phyloP scores from a whole-genome alignment of 2,888 invertebrate species.

The Cheilosia grossa region DNA sequence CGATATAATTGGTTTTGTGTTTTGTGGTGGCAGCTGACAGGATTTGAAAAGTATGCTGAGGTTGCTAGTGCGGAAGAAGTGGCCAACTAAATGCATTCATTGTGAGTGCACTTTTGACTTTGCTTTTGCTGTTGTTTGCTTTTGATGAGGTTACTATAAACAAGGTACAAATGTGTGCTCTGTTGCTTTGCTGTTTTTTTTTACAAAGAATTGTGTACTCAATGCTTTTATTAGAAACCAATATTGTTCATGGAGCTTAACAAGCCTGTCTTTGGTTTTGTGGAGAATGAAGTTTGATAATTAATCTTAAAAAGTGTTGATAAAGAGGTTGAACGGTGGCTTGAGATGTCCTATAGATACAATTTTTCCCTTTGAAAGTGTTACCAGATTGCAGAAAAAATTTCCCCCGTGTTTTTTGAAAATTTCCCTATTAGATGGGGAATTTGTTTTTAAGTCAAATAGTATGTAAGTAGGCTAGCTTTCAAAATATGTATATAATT shows the following conservation, averaged over 20 bases:
- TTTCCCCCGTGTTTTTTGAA: too few species aligned
- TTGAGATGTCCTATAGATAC: too few species aligned
- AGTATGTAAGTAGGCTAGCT: too few species aligned
- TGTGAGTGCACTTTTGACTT: slow-evolving; percentile 21
- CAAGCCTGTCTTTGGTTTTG: too few species aligned
- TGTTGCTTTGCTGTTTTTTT: background rate
- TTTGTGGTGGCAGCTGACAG: slow-evolving; percentile 47
- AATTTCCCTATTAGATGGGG: too few species aligned
- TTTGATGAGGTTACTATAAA: background rate
- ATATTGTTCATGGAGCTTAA: background rate
- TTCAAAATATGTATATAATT: too few species aligned
- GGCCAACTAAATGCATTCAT: slow-evolving; percentile 24
- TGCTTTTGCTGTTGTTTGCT: background rate
- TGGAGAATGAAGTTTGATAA: too few species aligned
- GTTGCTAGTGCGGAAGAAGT: slow-evolving; percentile 22
- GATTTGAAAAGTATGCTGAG: background rate
- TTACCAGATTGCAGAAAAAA: too few species aligned
- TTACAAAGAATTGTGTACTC: background rate
- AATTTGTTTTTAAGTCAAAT: too few species aligned
- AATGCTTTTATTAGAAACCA: background rate
- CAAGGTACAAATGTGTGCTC: background rate
- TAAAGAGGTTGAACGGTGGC: too few species aligned
- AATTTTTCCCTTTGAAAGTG: too few species aligned
- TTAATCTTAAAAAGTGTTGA: too few species aligned
- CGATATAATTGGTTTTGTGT: slow-evolving; percentile 69